Evolutionary conservation across 2,888 invertebrate species (phyloP).

Genomic region (Microctonus hyperodae): DNA sequence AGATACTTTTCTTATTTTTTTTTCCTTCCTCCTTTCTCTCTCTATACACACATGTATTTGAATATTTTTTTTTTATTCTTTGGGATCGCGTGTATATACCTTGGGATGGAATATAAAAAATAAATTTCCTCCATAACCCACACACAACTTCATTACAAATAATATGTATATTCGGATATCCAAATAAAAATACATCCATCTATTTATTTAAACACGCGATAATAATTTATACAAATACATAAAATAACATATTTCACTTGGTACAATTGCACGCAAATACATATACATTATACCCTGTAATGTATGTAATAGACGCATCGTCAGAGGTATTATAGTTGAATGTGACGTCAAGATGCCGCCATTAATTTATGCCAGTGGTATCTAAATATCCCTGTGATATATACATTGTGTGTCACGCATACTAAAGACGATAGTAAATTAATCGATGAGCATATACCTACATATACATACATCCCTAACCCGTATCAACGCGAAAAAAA

Average conservation of each 20-base stretch:
- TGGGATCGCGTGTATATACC: conserved; percentile 3
- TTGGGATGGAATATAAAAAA: not conserved
- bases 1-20: no score
- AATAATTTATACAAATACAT: conserved; percentile 14
- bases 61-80: not conserved
- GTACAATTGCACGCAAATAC: not conserved
- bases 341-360: conserved; percentile 6
- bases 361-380: not conserved
- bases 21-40: not conserved
- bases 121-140: not conserved
- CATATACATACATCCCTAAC: not conserved
- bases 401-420: conserved; percentile 3
- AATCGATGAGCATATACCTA: not conserved
- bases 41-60: not conserved
- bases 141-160: conserved; percentile 12
- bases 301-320: not conserved
- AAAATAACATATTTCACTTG: conserved; percentile 3
- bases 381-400: not conserved
- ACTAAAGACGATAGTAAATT: not conserved
- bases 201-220: conserved; percentile 11
- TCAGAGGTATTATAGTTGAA: not conserved
- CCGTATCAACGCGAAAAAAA: not conserved
- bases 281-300: not conserved
- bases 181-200: not conserved
- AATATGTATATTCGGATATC: no score